Evolutionary conservation across 2,888 invertebrate species (phyloP).

Genomic region (Lasioglossum marginatum): DNA sequence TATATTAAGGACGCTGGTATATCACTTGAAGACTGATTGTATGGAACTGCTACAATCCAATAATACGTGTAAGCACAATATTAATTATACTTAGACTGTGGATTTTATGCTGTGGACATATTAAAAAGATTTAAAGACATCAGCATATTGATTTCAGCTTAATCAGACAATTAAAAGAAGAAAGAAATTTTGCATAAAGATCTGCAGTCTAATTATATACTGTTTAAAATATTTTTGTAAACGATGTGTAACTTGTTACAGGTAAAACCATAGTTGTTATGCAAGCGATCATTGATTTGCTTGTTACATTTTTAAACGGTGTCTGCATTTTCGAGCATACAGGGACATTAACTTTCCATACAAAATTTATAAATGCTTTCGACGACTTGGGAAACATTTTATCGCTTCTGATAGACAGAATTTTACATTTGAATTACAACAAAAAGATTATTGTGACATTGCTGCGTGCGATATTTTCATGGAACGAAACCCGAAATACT

Average conservation of each 20-base stretch:
- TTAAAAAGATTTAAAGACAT: too few species aligned
- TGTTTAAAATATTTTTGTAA: constrained; percentile 25
- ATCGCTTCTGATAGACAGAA: constrained; percentile 64
- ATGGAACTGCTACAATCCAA: constrained; percentile 53
- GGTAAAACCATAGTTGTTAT: constrained; percentile 59
- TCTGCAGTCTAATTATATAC: not conserved
- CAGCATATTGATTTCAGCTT: too few species aligned
- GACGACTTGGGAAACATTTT: constrained; percentile 73
- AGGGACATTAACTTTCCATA: constrained; percentile 63
- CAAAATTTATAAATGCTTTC: constrained; percentile 74
- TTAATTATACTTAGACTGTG: not conserved
- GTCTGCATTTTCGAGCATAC: constrained; percentile 76
- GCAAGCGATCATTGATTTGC: constrained; percentile 69
- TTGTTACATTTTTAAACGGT: constrained; percentile 73
- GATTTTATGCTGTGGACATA: too few species aligned
- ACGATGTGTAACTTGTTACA: constrained; percentile 43
- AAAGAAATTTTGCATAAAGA: too few species aligned
- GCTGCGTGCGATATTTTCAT: constrained; percentile 70
- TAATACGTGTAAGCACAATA: constrained; percentile 48
- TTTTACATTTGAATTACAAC: constrained; percentile 64
- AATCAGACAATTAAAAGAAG: too few species aligned
- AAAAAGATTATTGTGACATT: constrained; percentile 64
- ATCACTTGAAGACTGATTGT: constrained; percentile 75
- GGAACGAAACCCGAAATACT: constrained; percentile 73
- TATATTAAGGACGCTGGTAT: constrained; percentile 75